Percentiles rank a stretch among this genome's conserved stretches.
Evolutionary conservation across 2,113 vertebrate species (phyloP).

Genomic region (Chaenogobius annularis): DNA sequence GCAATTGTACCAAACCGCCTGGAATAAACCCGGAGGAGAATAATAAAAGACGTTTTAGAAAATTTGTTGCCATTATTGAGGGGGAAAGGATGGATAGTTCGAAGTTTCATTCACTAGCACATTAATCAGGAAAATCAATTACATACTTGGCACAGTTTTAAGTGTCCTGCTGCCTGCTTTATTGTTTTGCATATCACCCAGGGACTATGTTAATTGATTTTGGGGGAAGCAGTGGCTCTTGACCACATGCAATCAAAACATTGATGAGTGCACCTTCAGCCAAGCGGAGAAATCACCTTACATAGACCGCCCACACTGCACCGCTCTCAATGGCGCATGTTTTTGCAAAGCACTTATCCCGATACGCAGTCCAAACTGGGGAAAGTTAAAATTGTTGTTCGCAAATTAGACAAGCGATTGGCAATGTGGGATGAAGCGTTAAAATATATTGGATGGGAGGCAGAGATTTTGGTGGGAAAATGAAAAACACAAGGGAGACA

Average conservation of each 20-base stretch:
- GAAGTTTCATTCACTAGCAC: constrained; percentile 6
- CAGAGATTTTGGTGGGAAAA: not conserved
- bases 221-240: constrained; percentile 6
- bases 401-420: constrained; percentile 9
- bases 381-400: constrained; percentile 3
- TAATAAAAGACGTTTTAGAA: constrained; percentile 4
- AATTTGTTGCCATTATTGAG: constrained; percentile 3
- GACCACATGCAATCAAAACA: constrained; percentile 11
- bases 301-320: not conserved
- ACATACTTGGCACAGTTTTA: constrained; percentile 20
- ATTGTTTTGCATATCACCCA: constrained; percentile 25
- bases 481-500: not conserved
- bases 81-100: not conserved
- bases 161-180: constrained; percentile 5
- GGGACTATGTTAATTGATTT: constrained; percentile 24
- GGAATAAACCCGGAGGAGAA: constrained; percentile 10
- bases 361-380: not conserved
- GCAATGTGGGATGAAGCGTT: not conserved
- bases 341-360: not conserved
- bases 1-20: constrained; percentile 8
- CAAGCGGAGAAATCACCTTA: constrained; percentile 12
- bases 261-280: constrained; percentile 11
- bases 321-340: not conserved
- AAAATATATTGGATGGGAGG: not conserved
- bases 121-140: constrained; percentile 22